These are phyloP conservation scores for Galendromus occidentalis DNA, from an alignment of 1,140 invertebrate species.

Conservation along the genomic window DNA sequence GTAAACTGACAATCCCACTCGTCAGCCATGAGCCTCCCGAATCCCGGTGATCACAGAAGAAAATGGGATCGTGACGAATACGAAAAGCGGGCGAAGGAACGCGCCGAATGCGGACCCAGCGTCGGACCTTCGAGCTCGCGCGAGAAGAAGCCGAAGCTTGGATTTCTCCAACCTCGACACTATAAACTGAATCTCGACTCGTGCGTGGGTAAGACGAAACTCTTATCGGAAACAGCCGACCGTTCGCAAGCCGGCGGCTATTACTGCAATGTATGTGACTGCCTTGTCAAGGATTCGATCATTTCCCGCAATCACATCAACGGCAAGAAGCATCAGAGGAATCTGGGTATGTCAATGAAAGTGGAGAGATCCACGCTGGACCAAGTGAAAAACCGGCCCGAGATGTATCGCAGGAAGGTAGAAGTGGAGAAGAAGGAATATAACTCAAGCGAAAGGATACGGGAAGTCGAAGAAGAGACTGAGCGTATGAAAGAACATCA, in stretches of 20 bases:
- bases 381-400: constrained; percentile 83
- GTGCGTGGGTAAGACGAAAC: constrained; percentile 86
- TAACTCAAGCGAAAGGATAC: constrained; percentile 90
- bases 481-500: constrained; percentile 76
- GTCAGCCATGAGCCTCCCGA: too few relatives aligned
- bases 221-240: constrained; percentile 93
- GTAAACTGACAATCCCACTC: too few relatives aligned
- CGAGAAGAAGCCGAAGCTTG: too few relatives aligned
- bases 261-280: constrained; percentile 99
- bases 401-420: constrained; percentile 74
- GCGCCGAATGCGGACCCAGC: too few relatives aligned
- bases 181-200: constrained; percentile 89
- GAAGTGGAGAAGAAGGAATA: constrained; percentile 93
- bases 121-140: too few relatives aligned
- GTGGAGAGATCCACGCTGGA: too few relatives aligned
- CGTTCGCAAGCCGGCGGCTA: constrained; percentile 92
- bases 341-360: too few relatives aligned
- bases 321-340: too few relatives aligned
- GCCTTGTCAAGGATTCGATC: constrained; percentile 97
- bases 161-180: constrained; percentile 73
- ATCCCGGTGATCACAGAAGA: too few relatives aligned
- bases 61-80: too few relatives aligned
- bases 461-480: too few relatives aligned
- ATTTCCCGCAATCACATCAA: constrained; percentile 99
- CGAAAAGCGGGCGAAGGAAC: too few relatives aligned